Conservation (phyloP, 2,797 vertebrate species). For the Pogoniulus pusillus region DNA sequence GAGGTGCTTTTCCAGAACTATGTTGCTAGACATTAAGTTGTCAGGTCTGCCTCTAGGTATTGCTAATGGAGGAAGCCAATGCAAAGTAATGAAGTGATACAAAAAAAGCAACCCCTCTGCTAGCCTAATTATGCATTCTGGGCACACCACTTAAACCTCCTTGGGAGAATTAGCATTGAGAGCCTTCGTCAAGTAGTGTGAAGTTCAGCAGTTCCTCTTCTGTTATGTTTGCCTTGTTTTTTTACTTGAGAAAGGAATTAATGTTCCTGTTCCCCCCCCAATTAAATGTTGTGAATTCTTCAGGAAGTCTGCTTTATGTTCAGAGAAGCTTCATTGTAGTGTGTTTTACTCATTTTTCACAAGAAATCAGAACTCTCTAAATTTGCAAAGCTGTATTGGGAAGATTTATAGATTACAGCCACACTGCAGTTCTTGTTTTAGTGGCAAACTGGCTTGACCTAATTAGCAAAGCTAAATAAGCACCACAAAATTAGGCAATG, state of each 20-base stretch:
- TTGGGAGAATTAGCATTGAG: conserved; percentile 41
- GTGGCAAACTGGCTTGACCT: conserved; percentile 56
- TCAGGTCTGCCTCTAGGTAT: conserved; percentile 39
- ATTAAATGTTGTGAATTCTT: not conserved
- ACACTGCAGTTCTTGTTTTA: conserved; percentile 42
- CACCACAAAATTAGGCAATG: conserved; percentile 53
- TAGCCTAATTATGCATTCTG: conserved; percentile 39
- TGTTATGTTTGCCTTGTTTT: conserved; percentile 44
- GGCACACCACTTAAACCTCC: conserved; percentile 18
- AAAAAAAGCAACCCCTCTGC: conserved; percentile 27
- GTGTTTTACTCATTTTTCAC: not conserved
- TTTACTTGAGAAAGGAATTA: conserved; percentile 27
- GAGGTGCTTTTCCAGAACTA: not conserved
- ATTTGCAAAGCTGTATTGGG: not conserved
- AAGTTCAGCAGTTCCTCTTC: conserved; percentile 46
- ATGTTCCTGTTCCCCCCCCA: not conserved
- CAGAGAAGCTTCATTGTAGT: not conserved
- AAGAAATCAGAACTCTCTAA: conserved; percentile 12
- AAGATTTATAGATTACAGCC: conserved; percentile 48
- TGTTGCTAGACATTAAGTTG: conserved; percentile 19
- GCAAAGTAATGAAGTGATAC: conserved; percentile 49
- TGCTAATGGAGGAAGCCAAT: conserved; percentile 56
- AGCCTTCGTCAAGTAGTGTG: not conserved
- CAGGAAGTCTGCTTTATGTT: conserved; percentile 1
- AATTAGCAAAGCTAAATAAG: conserved; percentile 65